Evolutionary conservation across 2,113 vertebrate species (phyloP).

Genomic region (Ophiodon elongatus): DNA sequence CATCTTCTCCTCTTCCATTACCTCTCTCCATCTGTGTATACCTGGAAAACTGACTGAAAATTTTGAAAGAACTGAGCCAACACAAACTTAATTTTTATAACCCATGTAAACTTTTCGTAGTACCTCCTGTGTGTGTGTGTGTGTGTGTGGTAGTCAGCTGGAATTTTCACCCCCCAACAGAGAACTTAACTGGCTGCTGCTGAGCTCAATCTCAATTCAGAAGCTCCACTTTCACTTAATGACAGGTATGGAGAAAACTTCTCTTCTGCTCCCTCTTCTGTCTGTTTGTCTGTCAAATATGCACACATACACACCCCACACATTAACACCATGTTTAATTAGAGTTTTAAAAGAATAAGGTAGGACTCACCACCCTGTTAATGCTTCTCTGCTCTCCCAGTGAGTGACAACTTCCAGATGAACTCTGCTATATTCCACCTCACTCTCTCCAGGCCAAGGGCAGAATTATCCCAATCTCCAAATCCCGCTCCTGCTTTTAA

Average conservation of each 20-base stretch:
- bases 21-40: conserved; percentile 33
- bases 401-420: conserved; percentile 65
- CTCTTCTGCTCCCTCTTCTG: neutral
- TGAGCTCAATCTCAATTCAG: conserved; percentile 49
- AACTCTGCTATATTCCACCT: conserved; percentile 76
- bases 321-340: conserved; percentile 41
- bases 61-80: conserved; percentile 10
- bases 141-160: conserved; percentile 41
- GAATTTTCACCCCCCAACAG: conserved; percentile 29
- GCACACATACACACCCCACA: neutral
- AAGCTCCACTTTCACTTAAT: conserved; percentile 68
- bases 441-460: conserved; percentile 43
- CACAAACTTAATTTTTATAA: conserved; percentile 31
- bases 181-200: conserved; percentile 41
- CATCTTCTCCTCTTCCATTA: conserved; percentile 30
- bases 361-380: conserved; percentile 72
- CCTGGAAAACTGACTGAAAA: conserved; percentile 8
- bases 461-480: conserved; percentile 75
- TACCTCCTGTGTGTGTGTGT: neutral
- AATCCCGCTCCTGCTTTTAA: conserved; percentile 72
- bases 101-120: conserved; percentile 16
- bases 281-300: neutral
- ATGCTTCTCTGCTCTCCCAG: conserved; percentile 55
- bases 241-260: conserved; percentile 64
- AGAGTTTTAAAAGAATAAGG: conserved; percentile 26